Evolutionary conservation across 2,888 invertebrate genomes (phyloP).

Genomic region (Chrysopilus asiliformis): DNA sequence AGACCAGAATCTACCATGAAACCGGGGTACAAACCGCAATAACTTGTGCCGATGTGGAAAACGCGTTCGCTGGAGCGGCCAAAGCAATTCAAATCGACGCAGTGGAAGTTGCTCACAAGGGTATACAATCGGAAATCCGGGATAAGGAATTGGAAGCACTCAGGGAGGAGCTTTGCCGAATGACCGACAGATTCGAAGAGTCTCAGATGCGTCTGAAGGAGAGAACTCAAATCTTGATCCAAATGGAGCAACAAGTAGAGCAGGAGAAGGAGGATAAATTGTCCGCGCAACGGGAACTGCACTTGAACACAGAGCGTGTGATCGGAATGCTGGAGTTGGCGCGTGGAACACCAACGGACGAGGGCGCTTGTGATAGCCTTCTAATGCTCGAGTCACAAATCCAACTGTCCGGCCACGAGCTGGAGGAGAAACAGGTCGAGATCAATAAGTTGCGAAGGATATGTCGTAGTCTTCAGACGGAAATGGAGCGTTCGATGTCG

Average conservation of each 20-base stretch:
- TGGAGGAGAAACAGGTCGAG: constrained; percentile 62
- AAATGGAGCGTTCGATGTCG: constrained; percentile 52
- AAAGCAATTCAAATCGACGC: constrained; percentile 27
- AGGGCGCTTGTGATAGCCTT: constrained; percentile 55
- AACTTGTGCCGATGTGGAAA: constrained; percentile 56
- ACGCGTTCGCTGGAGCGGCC: constrained; percentile 49
- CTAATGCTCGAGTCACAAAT: constrained; percentile 63
- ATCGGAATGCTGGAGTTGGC: constrained; percentile 43
- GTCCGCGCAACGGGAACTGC: constrained; percentile 59
- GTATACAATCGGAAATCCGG: constrained; percentile 51
- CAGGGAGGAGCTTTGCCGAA: constrained; percentile 42
- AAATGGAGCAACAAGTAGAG: constrained; percentile 46
- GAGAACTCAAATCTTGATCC: constrained; percentile 37
- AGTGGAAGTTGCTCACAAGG: constrained; percentile 40
- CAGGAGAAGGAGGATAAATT: constrained; percentile 59
- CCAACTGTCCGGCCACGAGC: constrained; percentile 58
- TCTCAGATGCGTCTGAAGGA: constrained; percentile 40
- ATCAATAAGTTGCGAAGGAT: constrained; percentile 55
- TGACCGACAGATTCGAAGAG: constrained; percentile 47
- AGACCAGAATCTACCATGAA: constrained; percentile 69
- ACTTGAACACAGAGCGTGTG: constrained; percentile 58
- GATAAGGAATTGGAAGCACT: constrained; percentile 50
- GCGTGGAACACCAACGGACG: constrained; percentile 37
- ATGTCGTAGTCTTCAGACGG: constrained; percentile 56
- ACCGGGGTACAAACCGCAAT: constrained; percentile 63